Base-by-base conservation (phyloP, 2,113 vertebrate genomes). In the Kryptolebias marmoratus region DNA sequence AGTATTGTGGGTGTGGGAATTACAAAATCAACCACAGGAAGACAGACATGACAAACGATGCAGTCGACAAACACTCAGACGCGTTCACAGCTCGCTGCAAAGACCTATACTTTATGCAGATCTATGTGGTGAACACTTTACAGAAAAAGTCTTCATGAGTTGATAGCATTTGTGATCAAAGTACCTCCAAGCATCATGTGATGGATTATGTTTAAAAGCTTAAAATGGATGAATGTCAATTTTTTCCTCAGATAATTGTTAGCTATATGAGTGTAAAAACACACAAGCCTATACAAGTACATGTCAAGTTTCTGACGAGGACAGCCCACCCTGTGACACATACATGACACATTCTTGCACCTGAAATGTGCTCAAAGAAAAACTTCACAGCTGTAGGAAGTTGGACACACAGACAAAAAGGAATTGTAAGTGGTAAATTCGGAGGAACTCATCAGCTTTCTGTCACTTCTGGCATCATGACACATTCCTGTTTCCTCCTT, bases 21-120 rank as follows among this genome's bases (percentile, higher is more conserved):
- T 78, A 76, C 83, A 86, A 80, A 76, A 47, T 45, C 56, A 88
- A 83, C 85, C 87, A 87, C 87, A 88, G 80, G 75, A 90, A 85
- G 85, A 78, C 47, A 81, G 62, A 44, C 36, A 77, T 39, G 32
- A 54, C 27, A 39, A 71, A 68, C 64, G 45, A 55, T 36, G n/a
- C 36, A 61, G 57, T 8, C 56, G 48, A n/a, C 67, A 61, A 45
- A 64, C 54, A 59, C 62, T 77, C 44, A 1, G 22, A 67, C n/a
- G 27, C 59, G 66, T 81, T 14, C 39, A 32, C 16, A 83, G 66
- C 44, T 75, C 31, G 2, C 16, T 11, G 32, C 49, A 72, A 62
- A 65, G 22, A 15, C n/a, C n/a, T 55, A 22, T 22, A 52, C 22
- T 11, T 2, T 32, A 52, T 28, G 48, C 49, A 42, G 31, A 66